These are phyloP conservation scores for Percopsis transmontana DNA, from an alignment of 2,113 vertebrate species.

Conservation along the genomic window DNA sequence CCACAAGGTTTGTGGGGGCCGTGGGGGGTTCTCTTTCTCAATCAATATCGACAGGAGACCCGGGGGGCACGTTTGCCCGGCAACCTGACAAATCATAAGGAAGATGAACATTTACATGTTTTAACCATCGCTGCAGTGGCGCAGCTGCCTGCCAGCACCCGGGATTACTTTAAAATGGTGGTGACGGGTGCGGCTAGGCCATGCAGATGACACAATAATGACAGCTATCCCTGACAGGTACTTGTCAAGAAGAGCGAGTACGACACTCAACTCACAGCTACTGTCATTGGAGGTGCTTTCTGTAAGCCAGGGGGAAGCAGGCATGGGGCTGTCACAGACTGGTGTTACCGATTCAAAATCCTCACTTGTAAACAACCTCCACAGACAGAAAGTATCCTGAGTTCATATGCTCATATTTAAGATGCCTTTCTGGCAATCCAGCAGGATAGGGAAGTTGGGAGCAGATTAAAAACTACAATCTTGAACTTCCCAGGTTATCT, in stretches of 20 bases:
- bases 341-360: slow-evolving; percentile 9
- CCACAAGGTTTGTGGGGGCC: no score
- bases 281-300: slow-evolving; percentile 63
- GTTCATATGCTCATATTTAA: slow-evolving; percentile 11
- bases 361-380: slow-evolving; percentile 16
- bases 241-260: slow-evolving; percentile 54
- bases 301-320: slow-evolving; percentile 34
- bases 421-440: neutral
- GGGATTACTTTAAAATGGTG: slow-evolving; percentile 5
- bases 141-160: slow-evolving; percentile 15
- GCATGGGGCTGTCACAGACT: slow-evolving; percentile 35
- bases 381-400: neutral
- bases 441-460: neutral
- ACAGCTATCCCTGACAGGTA: slow-evolving; percentile 54
- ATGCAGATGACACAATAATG: slow-evolving; percentile 50
- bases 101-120: slow-evolving; percentile 2
- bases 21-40: slow-evolving; percentile 1
- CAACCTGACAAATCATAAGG: slow-evolving; percentile 22
- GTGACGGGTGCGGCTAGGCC: slow-evolving; percentile 22
- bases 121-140: slow-evolving; percentile 17
- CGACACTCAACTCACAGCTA: slow-evolving; percentile 42
- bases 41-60: neutral
- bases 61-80: slow-evolving; percentile 5
- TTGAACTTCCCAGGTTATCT: neutral
- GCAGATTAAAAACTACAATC: slow-evolving; percentile 17